phyloP scores from a whole-genome alignment of 1,140 invertebrate species.

The Mylabris phalerata region DNA sequence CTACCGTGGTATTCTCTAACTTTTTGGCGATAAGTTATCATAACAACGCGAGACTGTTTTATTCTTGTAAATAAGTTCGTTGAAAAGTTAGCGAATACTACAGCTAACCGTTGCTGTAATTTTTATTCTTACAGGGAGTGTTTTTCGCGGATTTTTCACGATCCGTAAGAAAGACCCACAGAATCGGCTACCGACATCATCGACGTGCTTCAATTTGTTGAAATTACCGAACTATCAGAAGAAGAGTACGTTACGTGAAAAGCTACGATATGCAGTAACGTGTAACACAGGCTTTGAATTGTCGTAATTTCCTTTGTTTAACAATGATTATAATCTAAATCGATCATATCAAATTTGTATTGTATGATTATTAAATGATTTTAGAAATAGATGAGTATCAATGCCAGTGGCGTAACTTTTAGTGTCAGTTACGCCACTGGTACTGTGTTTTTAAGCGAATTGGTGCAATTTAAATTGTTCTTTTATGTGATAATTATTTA shows the following conservation, averaged over 20 bases:
- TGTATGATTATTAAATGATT: background rate
- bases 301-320: conserved; percentile 55
- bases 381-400: too few relatives aligned
- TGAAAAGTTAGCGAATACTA: too few relatives aligned
- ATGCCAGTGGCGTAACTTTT: too few relatives aligned
- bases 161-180: conserved; percentile 93
- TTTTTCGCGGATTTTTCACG: conserved; percentile 96
- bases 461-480: too few relatives aligned
- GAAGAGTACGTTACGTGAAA: conserved; percentile 89
- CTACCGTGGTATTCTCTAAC: too few relatives aligned
- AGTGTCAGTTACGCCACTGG: too few relatives aligned
- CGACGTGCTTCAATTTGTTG: conserved; percentile 98
- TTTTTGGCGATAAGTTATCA: too few relatives aligned
- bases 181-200: conserved; percentile 93
- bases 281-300: conserved; percentile 99
- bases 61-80: too few relatives aligned
- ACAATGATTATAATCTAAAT: background rate
- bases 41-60: too few relatives aligned
- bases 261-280: conserved; percentile 93
- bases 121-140: conserved; percentile 59
- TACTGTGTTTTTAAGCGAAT: too few relatives aligned
- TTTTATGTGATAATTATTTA: too few relatives aligned
- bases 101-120: background rate
- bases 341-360: conserved; percentile 9
- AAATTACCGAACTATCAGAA: conserved; percentile 99